These are phyloP conservation scores for Dryobotodes eremita DNA, from an alignment of 2,888 invertebrate genomes.

Conservation along the genomic window DNA sequence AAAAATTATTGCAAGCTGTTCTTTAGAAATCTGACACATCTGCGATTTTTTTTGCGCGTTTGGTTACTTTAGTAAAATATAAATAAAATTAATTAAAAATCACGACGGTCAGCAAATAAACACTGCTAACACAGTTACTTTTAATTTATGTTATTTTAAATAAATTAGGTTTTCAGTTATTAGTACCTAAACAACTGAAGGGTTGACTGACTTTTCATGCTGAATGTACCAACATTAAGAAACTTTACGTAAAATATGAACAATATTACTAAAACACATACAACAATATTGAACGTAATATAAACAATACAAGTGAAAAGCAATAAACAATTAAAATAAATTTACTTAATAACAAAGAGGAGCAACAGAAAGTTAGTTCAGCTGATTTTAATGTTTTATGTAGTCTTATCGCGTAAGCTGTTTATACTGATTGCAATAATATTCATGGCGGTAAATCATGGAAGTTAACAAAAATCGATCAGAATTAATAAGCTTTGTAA, in stretches of 20 bases:
- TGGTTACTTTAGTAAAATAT: too few relatives aligned
- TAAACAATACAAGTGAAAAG: slow-evolving; percentile 23
- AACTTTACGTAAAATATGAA: background rate
- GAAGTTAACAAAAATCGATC: slow-evolving; percentile 42
- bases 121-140: too few relatives aligned
- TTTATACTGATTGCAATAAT: slow-evolving; percentile 60
- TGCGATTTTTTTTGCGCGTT: too few relatives aligned
- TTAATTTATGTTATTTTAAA: too few relatives aligned
- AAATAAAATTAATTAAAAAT: too few relatives aligned
- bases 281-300: slow-evolving; percentile 13
- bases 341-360: slow-evolving; percentile 44
- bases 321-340: slow-evolving; percentile 49
- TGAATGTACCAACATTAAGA: background rate
- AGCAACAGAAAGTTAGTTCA: slow-evolving; percentile 54
- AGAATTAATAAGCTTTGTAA: background rate
- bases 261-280: background rate
- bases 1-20: background rate
- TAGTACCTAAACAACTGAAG: too few relatives aligned
- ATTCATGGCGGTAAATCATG: slow-evolving; percentile 41
- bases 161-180: too few relatives aligned
- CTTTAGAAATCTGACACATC: too few relatives aligned
- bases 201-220: too few relatives aligned
- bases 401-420: slow-evolving; percentile 61
- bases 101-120: too few relatives aligned
- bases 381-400: slow-evolving; percentile 60